Percentiles rank a stretch among this genome's conserved stretches.
phyloP scores from a whole-genome alignment of 2,797 vertebrate species.

The Luscinia luscinia region DNA sequence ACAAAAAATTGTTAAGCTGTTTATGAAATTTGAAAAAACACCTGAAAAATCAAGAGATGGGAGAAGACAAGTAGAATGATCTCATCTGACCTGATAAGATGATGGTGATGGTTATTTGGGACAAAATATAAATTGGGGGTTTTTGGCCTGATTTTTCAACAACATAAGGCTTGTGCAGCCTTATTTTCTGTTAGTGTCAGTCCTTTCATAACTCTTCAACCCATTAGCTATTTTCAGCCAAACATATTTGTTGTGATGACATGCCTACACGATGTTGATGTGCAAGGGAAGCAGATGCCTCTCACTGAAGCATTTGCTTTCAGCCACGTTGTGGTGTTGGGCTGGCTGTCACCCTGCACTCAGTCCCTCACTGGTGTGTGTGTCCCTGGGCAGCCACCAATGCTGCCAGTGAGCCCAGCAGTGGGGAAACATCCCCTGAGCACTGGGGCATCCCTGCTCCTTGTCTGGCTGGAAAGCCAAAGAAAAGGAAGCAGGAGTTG shows the following conservation, averaged over 20 bases:
- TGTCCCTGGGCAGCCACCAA: background rate
- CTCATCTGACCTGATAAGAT: background rate
- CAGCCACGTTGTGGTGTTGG: background rate
- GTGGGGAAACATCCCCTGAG: background rate
- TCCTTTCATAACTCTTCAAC: background rate
- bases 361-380: background rate
- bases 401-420: background rate
- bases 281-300: background rate
- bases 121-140: background rate
- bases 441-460: background rate
- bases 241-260: slow-evolving; percentile 1
- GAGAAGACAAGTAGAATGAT: background rate
- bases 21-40: background rate
- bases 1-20: background rate
- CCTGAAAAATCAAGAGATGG: background rate
- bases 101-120: background rate
- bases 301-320: slow-evolving; percentile 1
- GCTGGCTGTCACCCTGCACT: background rate
- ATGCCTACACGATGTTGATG: background rate
- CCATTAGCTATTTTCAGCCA: slow-evolving; percentile 18
- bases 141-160: background rate
- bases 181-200: background rate
- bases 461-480: background rate
- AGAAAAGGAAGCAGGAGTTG: background rate
- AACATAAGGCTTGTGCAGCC: background rate